Percentiles rank a stretch among this genome's conserved stretches.
Conservation (phyloP, 92 coral and sea anemone species). For the Zoanthus sansibaricus region DNA sequence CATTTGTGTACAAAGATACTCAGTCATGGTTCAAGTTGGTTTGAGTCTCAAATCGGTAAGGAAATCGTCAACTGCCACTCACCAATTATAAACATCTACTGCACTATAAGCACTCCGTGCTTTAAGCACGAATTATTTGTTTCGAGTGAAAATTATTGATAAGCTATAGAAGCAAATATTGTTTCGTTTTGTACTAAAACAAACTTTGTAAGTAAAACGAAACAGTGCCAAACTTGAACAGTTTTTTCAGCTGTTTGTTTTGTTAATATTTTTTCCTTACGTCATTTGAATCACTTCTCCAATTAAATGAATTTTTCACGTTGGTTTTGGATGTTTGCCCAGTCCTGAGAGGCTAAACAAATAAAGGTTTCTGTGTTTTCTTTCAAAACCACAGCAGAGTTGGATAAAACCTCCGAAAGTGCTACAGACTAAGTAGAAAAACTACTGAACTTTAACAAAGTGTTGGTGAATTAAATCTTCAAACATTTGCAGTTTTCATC, state of each 20-base stretch:
- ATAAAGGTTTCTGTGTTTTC: no score
- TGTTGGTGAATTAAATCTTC: no score
- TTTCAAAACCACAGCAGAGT: no score
- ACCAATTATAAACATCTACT: not conserved
- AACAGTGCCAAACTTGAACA: not conserved
- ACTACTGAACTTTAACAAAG: no score
- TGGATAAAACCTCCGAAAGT: no score
- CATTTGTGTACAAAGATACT: constrained; percentile 27
- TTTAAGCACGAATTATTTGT: not conserved
- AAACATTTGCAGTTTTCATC: not conserved
- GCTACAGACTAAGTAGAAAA: no score
- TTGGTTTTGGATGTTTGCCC: not conserved
- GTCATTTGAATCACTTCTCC: not conserved
- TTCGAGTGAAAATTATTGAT: not conserved
- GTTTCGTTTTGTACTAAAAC: not conserved
- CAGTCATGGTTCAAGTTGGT: constrained; percentile 19
- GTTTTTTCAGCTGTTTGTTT: not conserved
- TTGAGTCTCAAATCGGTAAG: not conserved
- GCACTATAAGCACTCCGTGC: not conserved
- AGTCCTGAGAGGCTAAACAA: not conserved
- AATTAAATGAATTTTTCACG: not conserved
- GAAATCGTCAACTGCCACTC: not conserved
- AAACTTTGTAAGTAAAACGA: not conserved
- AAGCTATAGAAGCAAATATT: not conserved
- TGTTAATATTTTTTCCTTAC: not conserved